Base-by-base conservation (phyloP, 2,113 vertebrate species). In the Heliornis fulica region DNA sequence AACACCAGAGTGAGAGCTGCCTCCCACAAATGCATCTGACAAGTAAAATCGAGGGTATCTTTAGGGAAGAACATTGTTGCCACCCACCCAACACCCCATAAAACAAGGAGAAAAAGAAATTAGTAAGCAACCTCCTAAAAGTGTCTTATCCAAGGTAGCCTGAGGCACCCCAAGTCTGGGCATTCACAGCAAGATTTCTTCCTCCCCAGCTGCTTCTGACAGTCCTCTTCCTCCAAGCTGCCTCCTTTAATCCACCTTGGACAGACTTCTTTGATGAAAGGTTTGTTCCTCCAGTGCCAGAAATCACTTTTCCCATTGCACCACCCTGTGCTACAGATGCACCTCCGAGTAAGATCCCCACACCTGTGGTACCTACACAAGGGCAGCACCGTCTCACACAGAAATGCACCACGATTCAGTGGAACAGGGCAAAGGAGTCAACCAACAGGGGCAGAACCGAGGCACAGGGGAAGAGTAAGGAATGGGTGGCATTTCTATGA, bases 1-100 rank as follows among this genome's bases (percentile, higher is more conserved):
- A n/a, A 31, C 8, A 18, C 2, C 38, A 22, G 15, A n/a, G 4
- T 1, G 6, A 45, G 48, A 17, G 32, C 5, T 65, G n/a, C 51
- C 17, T 54, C 22, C 64, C 4, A 1, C 10, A 77, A 46, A 40
- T 5, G 22, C 59, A 20, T 7, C 66, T 6, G 15, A 15, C 23
- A 23, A 25, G 34, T n/a, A n/a, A 61, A 34, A n/a, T 0, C 1
- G 28, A 66, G 15, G 22, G 13, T 13, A 0, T 38, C 56, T 21
- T 29, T 8, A 9, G 16, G 66, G 32, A 13, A 70, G 53, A 91
- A 13, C 6, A 26, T 20, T 21, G 13, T 18, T 36, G 28, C 8
- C 34, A 51, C 16, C 13, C 29, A 18, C 10, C 17, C 0, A 6
- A 34, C 2, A 15, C 11, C 10, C 19, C 4, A 0, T 8, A 32